phyloP scores from a whole-genome alignment of 2,797 vertebrate species.

The Rhadinocentrus ornatus region DNA sequence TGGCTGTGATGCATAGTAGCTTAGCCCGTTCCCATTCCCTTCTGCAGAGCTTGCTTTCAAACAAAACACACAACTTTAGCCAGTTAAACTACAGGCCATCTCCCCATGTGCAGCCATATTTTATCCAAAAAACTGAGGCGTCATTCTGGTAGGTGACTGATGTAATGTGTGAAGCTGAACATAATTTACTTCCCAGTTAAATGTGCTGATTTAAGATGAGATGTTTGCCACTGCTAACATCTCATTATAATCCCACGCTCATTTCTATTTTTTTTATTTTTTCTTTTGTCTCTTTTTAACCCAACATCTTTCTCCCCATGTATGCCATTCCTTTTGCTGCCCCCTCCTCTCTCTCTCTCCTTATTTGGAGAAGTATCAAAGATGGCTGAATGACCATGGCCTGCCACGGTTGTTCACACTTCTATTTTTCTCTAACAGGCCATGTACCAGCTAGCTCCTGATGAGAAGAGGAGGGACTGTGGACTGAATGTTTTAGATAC shows the following conservation, averaged over 20 bases:
- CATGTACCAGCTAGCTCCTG: slow-evolving; percentile 90
- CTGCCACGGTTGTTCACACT: slow-evolving; percentile 30
- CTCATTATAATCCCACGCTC: not conserved
- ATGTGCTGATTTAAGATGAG: slow-evolving; percentile 3
- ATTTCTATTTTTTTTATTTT: slow-evolving; percentile 28
- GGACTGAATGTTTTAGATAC: slow-evolving; percentile 89
- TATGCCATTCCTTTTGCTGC: not conserved
- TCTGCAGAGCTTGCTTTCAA: slow-evolving; percentile 50
- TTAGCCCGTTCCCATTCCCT: slow-evolving; percentile 17
- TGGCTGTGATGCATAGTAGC: slow-evolving; percentile 26
- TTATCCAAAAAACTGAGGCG: slow-evolving; percentile 43
- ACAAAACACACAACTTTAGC: slow-evolving; percentile 41
- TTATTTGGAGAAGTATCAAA: slow-evolving; percentile 58
- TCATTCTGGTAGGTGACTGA: slow-evolving; percentile 22
- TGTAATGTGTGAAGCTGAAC: slow-evolving; percentile 25
- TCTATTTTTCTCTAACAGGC: slow-evolving; percentile 77
- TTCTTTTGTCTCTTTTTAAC: slow-evolving; percentile 4
- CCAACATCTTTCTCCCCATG: not conserved
- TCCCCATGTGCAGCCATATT: slow-evolving; percentile 42
- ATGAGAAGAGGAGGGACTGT: slow-evolving; percentile 87
- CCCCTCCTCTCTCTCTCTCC: slow-evolving; percentile 23
- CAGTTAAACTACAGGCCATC: slow-evolving; percentile 23
- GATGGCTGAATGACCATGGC: slow-evolving; percentile 38
- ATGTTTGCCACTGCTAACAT: slow-evolving; percentile 12
- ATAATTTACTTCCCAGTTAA: slow-evolving; percentile 14